phyloP scores from a whole-genome alignment of 1,140 invertebrate genomes.

The Platyscapa corneri region DNA sequence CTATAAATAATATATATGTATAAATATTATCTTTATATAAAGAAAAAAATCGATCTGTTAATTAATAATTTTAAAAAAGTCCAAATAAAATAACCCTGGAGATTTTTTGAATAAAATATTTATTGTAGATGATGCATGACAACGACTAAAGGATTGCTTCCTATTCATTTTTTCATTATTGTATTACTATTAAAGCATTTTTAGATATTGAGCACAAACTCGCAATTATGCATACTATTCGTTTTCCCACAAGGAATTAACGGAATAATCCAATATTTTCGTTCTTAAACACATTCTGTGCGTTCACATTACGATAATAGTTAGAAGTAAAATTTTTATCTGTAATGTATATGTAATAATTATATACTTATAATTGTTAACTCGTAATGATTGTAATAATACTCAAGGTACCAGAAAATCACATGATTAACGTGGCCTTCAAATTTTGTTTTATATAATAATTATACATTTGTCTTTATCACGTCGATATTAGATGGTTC shows the following conservation, averaged over 20 bases:
- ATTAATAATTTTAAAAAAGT: no score
- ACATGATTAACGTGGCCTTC: neutral
- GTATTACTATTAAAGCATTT: neutral
- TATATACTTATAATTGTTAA: no score
- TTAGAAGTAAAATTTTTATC: no score
- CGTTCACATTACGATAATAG: neutral
- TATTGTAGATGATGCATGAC: slow-evolving; percentile 41
- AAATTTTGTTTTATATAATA: neutral
- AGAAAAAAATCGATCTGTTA: no score
- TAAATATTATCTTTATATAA: no score
- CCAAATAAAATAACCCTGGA: no score
- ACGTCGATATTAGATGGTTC: no score
- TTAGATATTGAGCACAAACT: neutral
- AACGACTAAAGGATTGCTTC: slow-evolving; percentile 8
- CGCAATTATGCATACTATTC: no score
- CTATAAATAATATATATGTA: no score
- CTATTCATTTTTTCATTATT: neutral
- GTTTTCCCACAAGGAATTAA: neutral
- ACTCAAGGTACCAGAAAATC: neutral
- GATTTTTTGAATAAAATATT: slow-evolving; percentile 46
- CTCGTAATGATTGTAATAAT: no score
- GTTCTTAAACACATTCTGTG: neutral
- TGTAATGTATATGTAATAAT: no score
- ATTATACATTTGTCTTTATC: neutral
- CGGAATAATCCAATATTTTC: neutral